Conservation (phyloP, 2,888 invertebrate species). For the Drosophila percnosoma region DNA sequence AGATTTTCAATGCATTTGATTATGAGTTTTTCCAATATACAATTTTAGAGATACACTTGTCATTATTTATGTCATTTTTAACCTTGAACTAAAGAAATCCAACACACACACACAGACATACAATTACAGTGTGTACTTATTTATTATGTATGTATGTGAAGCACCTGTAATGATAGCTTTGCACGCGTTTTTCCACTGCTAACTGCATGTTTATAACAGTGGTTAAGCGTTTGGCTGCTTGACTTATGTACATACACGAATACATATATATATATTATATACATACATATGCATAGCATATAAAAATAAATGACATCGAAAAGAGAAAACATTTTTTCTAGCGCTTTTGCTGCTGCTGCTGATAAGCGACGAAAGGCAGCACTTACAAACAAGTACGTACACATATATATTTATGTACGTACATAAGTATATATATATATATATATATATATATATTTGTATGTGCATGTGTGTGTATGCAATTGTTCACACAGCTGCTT, state of each 20-base stretch:
- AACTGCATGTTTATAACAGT: conserved; percentile 33
- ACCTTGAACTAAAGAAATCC: conserved; percentile 42
- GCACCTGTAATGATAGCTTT: conserved; percentile 44
- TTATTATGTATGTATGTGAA: conserved; percentile 9
- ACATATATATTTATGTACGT: conserved; percentile 4
- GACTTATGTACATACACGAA: conserved; percentile 11
- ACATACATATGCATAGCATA: conserved; percentile 51
- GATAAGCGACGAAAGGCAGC: conserved; percentile 61
- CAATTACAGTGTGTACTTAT: conserved; percentile 2
- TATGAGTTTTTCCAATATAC: conserved; percentile 4
- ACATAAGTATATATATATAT: conserved; percentile 7
- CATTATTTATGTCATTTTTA: conserved; percentile 9
- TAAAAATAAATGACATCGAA: conserved; percentile 70
- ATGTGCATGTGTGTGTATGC: conserved; percentile 21
- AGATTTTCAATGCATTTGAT: conserved; percentile 4
- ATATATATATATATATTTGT: conserved; percentile 7
- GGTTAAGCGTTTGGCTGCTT: conserved; percentile 8
- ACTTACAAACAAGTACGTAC: conserved; percentile 24
- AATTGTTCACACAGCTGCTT: conserved; percentile 47
- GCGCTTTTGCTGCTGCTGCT: conserved; percentile 69
- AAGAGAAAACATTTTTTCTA: conserved; percentile 67
- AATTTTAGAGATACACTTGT: neutral
- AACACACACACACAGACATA: neutral
- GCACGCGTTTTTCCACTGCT: conserved; percentile 42
- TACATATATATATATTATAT: conserved; percentile 13